Conservation (phyloP, 2,113 vertebrate genomes). For the Oreocharis arfaki region DNA sequence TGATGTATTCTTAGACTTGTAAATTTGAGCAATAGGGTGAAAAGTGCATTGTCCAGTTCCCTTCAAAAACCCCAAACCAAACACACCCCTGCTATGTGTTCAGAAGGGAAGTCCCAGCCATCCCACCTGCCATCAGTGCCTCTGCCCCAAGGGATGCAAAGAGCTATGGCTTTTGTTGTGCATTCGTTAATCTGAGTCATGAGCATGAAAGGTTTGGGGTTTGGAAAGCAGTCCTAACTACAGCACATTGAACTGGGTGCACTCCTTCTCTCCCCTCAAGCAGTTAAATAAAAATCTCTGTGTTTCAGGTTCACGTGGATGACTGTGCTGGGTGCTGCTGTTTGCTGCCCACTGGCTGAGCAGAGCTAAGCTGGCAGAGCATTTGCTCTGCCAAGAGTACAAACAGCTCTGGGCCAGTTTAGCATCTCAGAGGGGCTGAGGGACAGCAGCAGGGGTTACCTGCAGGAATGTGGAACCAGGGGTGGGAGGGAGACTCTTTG, state of each 20-base stretch:
- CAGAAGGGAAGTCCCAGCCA: background rate
- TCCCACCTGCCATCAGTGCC: background rate
- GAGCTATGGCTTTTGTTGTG: background rate
- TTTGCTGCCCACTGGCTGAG: background rate
- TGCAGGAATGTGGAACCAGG: background rate
- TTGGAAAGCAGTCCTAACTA: background rate
- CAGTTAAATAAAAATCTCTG: background rate
- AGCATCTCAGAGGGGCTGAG: accelerated
- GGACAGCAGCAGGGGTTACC: background rate
- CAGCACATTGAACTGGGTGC: background rate
- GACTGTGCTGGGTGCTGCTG: background rate
- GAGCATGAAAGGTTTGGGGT: accelerated
- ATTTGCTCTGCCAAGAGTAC: background rate
- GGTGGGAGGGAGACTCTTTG: background rate
- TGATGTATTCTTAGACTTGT: background rate
- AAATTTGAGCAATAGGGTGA: background rate
- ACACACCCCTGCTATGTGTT: accelerated
- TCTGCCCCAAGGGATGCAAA: background rate
- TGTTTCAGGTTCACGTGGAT: background rate
- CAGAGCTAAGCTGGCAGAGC: background rate
- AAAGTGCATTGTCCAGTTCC: background rate
- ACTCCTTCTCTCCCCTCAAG: background rate
- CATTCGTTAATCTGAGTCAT: accelerated
- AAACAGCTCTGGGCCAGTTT: background rate
- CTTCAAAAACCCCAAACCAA: background rate